Base-by-base conservation (phyloP, 2,113 vertebrate genomes). In the Lagopus leucura region DNA sequence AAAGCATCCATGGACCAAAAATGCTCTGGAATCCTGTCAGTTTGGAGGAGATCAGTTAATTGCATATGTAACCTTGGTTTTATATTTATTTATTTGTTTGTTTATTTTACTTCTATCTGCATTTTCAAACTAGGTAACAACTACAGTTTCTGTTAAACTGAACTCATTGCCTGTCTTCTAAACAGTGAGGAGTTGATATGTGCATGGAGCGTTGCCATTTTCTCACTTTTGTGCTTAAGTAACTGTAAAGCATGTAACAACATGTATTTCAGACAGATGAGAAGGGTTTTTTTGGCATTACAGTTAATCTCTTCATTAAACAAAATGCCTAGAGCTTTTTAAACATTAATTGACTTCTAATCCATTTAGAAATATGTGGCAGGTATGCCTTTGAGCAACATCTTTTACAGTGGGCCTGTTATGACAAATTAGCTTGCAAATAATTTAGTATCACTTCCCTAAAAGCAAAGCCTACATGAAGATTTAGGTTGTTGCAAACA, bases 351-450 rank as follows among this genome's bases (percentile, higher is more conserved):
- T 94, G n/a, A 76, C 90, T 90, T 97, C 70, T 91, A 77, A 91
- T 91, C 70, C 45, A 16, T 73, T 93, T 73, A 81, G 73, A 81
- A 91, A 78, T 88, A 64, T 7, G 19, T 52, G 55, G 28, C 42
- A 76, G n/a, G 25, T 77, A 43, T 94, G 83, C 71, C 93, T 82
- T 32, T 40, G 45, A 89, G 83, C 82, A 65, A 69, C 50, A 18
- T 87, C 55, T 87, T 94, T 93, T 93, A 65, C 72, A 76, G 0
- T n/a, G 48, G 52, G 78, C 32, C 43, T 94, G 71, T 78, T 94
- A 38, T 28, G 58, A 88, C 90, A 96, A 83, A 94, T 96, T 92
- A 75, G 75, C 89, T 87, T 93, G 83, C 42, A 86, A 89, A 89
- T 92, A 66, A 8, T 17, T 32, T 91, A 5, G 20, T 83, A 86